Evolutionary conservation across 2,888 invertebrate species (phyloP), one percentile per base, ranked within the genome.

Genomic region (Trichogramma evanescens): DNA sequence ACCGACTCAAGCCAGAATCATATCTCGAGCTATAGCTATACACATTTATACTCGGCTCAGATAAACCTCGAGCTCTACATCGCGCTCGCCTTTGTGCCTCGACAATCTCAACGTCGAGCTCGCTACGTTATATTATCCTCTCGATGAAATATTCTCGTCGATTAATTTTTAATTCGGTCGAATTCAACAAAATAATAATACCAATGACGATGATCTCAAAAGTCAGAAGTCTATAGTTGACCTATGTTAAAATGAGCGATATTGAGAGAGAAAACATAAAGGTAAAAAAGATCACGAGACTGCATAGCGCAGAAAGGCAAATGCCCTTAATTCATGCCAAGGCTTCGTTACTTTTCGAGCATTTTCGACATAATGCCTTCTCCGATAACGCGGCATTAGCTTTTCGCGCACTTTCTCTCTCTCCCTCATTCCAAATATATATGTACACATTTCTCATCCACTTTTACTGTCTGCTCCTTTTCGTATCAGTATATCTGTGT

Each of bases 371-470:
- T 71, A 71, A 71, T 69, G 69, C 69, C 67, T 71, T 71, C 65
- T 67, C 67, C 71, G 68, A 73, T 72, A 73, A 71, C 70, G 69
- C 65, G 62, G 69, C 71, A 70, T 73, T 70, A 71, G 68, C 67
- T 67, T 64, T 54, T 57, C 63, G 62, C 57, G 56, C 64, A 49
- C 56, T 54, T 62, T 58, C 56, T 50, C 48, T 7, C 50, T 13
- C 43, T n/a, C 9, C 8, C 39, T 50, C 4, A n/a, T 9, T 26
- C 50, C 46, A 4, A 49, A 46, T 26, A 26, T 26, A 26, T 26
- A 26, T 26, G 26, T 26, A 26, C 26, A 26, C 26, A 26, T 26
- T 26, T 26, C 26, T 26, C 63, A 53, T 59, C 53, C 56, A 43
- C 13, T 57, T 58, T 41, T 56, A 50, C 26, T 26, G 26, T 26